Base-by-base conservation (phyloP, 2,113 vertebrate species). In the Laticauda laticaudata region DNA sequence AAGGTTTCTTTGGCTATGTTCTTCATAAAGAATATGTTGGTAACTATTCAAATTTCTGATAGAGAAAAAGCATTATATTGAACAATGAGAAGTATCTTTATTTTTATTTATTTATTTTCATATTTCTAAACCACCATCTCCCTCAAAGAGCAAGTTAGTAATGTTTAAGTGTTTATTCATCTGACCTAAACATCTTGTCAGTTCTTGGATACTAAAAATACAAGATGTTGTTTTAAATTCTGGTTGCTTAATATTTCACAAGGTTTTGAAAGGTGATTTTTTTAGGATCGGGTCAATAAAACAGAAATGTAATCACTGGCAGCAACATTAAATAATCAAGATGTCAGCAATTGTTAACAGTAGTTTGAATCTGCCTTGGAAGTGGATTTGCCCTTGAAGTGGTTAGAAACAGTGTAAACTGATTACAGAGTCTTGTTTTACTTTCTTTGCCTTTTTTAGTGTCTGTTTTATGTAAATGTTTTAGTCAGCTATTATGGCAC, bases 311-410 rank as follows among this genome's bases (percentile, higher is more conserved):
- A 94, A 53, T 48, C 55, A 11, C 4, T 86, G 34, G 20, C 93
- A 94, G 12, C 75, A 95, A 94, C 21, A 92, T 89, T 90, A 94
- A 94, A 89, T 86, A 85, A 75, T 89, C 4, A 89, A 18, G 18
- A 8, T 90, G 9, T 54, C 94, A 64, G 3, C 26, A 93, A 87
- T 93, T 95, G 92, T 26, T 69, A 95, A 69, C 93, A 93, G 8
- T 90, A 53, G 90, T 87, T 59, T 92, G 88, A 96, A 90, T 88
- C 94, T 92, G 91, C 93, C 92, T 93, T 96, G 92, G 90, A 93
- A 39, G 92, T 92, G 57, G 14, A 91, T 91, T 95, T 96, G 89
- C 20, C 91, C 87, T 95, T 96, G 93, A 93, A 96, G 56, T 64
- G 53, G 64, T 48, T 94, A 23, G 93, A 92, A 95, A 92, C 91